Percentiles rank a stretch among this genome's conserved stretches.
phyloP scores from a whole-genome alignment of 2,888 invertebrate species.

The Leucophenga montana region DNA sequence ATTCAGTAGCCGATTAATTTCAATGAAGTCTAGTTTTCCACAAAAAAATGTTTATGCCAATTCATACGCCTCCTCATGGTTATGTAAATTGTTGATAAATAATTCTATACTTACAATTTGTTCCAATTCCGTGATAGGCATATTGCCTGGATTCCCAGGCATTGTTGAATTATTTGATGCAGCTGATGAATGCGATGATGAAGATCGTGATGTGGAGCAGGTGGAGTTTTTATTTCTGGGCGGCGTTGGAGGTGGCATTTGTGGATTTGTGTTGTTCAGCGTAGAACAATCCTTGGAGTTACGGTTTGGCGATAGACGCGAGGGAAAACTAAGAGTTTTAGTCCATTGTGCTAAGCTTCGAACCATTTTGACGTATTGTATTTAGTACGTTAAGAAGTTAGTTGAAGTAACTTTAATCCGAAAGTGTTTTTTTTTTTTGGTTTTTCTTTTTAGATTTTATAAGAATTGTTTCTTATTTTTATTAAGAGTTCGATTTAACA shows the following conservation, averaged over 20 bases:
- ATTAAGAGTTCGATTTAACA: background rate
- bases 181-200: slow-evolving; percentile 64
- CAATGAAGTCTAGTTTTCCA: background rate
- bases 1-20: too few species aligned
- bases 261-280: slow-evolving; percentile 71
- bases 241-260: slow-evolving; percentile 76
- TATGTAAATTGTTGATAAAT: background rate
- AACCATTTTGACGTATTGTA: slow-evolving; percentile 78
- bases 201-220: slow-evolving; percentile 74
- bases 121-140: slow-evolving; percentile 80
- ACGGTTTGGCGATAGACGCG: slow-evolving; percentile 87
- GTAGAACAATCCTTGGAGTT: slow-evolving; percentile 81
- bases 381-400: slow-evolving; percentile 29
- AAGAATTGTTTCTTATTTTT: slow-evolving; percentile 14
- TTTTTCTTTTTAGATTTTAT: slow-evolving; percentile 20
- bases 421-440: slow-evolving; percentile 37
- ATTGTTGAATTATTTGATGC: slow-evolving; percentile 68
- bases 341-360: slow-evolving; percentile 92
- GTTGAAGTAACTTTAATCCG: slow-evolving; percentile 40
- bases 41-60: background rate
- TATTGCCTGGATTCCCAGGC: slow-evolving; percentile 67
- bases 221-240: slow-evolving; percentile 77
- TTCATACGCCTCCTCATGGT: too few species aligned
- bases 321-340: slow-evolving; percentile 91
- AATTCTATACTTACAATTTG: slow-evolving; percentile 77